Percentiles rank a stretch among this genome's conserved stretches.
Conservation (phyloP, 2,888 invertebrate species). For the Sinotaia quadrata region DNA sequence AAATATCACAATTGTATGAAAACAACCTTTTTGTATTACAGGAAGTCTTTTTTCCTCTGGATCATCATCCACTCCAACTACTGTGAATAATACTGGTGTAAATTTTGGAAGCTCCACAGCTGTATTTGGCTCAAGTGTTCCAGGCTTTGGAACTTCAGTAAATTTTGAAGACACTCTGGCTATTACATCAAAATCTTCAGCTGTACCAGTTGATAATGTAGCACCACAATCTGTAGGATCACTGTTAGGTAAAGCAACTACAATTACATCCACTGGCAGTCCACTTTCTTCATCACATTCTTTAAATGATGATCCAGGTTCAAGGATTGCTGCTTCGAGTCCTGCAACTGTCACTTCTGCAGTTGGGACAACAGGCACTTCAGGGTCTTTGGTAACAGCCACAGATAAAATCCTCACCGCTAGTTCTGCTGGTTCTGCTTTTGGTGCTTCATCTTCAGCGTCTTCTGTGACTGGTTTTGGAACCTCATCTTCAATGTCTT, state of each 20-base stretch:
- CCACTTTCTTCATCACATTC: not conserved
- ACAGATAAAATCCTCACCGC: not conserved
- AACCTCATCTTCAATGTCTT: not conserved
- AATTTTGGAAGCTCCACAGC: conserved; percentile 24
- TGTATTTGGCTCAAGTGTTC: conserved; percentile 17
- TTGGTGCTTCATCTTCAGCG: conserved; percentile 3
- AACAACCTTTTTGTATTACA: no score
- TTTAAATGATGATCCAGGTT: not conserved
- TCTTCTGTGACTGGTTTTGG: not conserved
- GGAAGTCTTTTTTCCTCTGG: no score
- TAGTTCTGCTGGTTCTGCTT: conserved; percentile 13
- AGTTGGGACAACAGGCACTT: not conserved
- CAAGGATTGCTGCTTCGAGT: not conserved
- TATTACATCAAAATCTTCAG: not conserved
- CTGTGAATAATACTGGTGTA: no score
- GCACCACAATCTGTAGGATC: no score
- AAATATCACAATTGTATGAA: no score
- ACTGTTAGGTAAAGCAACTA: conserved; percentile 39
- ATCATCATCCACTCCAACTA: no score
- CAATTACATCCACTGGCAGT: conserved; percentile 23
- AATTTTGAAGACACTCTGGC: conserved; percentile 2
- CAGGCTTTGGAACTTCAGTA: conserved; percentile 18
- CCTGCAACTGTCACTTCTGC: not conserved
- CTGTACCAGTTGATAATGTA: not conserved
- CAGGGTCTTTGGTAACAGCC: not conserved